Percentiles rank a stretch among this genome's conserved stretches.
Evolutionary conservation across 2,113 vertebrate genomes (phyloP).

Genomic region (Delphinus delphis): DNA sequence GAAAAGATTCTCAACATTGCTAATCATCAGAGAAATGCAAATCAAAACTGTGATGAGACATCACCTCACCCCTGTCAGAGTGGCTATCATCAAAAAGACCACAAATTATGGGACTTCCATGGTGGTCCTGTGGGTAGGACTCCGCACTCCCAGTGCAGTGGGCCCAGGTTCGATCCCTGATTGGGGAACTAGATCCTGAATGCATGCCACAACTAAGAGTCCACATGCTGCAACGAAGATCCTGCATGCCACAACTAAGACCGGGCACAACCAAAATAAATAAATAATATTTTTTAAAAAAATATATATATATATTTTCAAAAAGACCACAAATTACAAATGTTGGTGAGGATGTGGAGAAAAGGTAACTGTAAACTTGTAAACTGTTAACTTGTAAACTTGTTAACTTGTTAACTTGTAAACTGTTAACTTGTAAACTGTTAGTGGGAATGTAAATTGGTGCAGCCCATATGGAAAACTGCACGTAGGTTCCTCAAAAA

Average conservation of each 20-base stretch:
- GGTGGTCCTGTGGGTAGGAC: too few species aligned
- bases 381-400: not conserved
- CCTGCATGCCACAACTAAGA: too few species aligned
- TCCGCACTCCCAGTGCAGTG: too few species aligned
- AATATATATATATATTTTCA: too few species aligned
- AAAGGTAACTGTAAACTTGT: not conserved
- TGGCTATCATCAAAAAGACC: not conserved
- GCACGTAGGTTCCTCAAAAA: not conserved
- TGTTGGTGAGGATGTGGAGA: not conserved
- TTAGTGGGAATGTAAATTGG: not conserved
- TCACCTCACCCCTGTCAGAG: not conserved
- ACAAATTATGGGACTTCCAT: not conserved
- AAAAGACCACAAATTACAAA: not conserved
- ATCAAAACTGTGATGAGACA: not conserved
- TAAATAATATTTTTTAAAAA: too few species aligned
- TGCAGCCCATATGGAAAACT: not conserved
- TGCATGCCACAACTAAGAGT: too few species aligned
- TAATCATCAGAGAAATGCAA: not conserved
- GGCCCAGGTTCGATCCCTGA: too few species aligned
- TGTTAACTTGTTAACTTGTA: too few species aligned
- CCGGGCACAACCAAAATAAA: too few species aligned
- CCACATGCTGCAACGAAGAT: too few species aligned
- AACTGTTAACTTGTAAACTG: not conserved
- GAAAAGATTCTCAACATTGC: not conserved
- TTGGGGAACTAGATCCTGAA: too few species aligned